These are phyloP conservation scores for Thalassarche chlororhynchos DNA, from an alignment of 2,113 vertebrate genomes.

Conservation along the genomic window DNA sequence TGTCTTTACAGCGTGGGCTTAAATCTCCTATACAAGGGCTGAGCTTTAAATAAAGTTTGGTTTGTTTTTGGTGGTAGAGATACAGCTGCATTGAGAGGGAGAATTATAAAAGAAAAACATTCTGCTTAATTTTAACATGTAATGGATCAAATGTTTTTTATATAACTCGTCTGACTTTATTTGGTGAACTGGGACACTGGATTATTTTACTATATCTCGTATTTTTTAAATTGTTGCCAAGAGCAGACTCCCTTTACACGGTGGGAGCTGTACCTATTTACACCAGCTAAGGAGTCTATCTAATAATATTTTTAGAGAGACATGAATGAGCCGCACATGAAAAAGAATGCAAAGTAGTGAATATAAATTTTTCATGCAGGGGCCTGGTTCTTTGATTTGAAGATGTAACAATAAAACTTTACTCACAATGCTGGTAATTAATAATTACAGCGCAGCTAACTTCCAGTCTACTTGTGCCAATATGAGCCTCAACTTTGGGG, in stretches of 20 bases:
- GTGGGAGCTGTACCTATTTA: background rate
- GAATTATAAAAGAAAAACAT: background rate
- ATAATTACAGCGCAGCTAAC: background rate
- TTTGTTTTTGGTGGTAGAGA: background rate
- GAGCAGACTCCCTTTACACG: background rate
- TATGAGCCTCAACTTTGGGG: background rate
- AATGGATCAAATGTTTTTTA: background rate
- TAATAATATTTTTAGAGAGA: background rate
- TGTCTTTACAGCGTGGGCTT: background rate
- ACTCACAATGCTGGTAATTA: background rate
- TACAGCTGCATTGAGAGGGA: background rate
- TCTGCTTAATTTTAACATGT: background rate
- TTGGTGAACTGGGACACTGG: background rate
- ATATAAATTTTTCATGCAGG: background rate
- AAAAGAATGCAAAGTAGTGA: background rate
- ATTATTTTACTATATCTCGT: background rate
- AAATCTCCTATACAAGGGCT: background rate
- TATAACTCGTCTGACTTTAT: background rate
- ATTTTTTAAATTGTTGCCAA: background rate
- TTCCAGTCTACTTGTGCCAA: background rate
- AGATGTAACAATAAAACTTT: background rate
- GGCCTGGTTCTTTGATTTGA: background rate
- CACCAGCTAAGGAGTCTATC: background rate
- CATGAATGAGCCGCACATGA: constrained; percentile 18
- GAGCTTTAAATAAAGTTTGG: constrained; percentile 10